A percentile compares a stretch with the other conserved stretches of the same genome.
phyloP scores from a whole-genome alignment of 2,888 invertebrate species.

The Pteria penguin region DNA sequence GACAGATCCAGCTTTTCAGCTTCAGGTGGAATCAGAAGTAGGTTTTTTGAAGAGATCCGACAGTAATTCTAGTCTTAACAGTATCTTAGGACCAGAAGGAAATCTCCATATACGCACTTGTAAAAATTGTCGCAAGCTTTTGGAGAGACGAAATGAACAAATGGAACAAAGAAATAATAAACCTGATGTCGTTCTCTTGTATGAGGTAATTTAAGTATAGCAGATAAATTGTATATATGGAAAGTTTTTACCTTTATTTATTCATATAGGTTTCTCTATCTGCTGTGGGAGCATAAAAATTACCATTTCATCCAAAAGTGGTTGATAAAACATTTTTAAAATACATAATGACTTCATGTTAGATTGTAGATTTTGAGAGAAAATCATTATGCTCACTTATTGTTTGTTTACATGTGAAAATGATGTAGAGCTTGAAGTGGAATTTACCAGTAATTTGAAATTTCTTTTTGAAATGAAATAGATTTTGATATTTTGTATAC shows the following conservation, averaged over 20 bases:
- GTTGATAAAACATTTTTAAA: too few species aligned
- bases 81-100: conserved; percentile 83
- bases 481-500: too few species aligned
- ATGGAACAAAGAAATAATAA: conserved; percentile 91
- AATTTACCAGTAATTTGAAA: too few species aligned
- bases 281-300: not conserved
- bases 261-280: too few species aligned
- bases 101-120: conserved; percentile 82
- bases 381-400: too few species aligned
- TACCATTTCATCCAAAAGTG: too few species aligned
- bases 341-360: too few species aligned
- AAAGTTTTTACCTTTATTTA: not conserved
- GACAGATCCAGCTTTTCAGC: conserved; percentile 82
- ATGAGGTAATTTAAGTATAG: conserved; percentile 82
- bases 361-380: too few species aligned
- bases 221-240: not conserved
- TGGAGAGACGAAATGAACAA: conserved; percentile 89
- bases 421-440: too few species aligned
- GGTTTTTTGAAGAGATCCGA: conserved; percentile 79
- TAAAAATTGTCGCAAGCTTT: conserved; percentile 82
- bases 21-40: conserved; percentile 61
- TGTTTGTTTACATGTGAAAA: too few species aligned
- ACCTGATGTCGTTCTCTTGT: conserved; percentile 89
- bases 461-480: too few species aligned
- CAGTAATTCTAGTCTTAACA: conserved; percentile 83